A percentile compares a stretch with the other conserved stretches of the same genome.
These are phyloP conservation scores for Trichonephila inaurata DNA, from an alignment of 1,140 invertebrate species.

Conservation along the genomic window DNA sequence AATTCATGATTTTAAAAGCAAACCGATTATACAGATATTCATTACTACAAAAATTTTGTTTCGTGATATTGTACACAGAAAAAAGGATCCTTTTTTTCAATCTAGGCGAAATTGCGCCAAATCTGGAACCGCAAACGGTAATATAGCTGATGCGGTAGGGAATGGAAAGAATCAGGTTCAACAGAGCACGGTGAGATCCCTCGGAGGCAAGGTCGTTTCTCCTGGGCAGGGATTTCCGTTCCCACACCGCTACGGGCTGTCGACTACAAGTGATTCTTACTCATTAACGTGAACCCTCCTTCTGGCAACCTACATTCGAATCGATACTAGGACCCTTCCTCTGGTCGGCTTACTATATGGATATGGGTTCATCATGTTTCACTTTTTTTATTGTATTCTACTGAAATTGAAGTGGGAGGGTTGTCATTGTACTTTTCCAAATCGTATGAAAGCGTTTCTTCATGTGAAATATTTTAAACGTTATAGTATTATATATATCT, in stretches of 20 bases:
- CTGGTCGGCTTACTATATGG: constrained; percentile 6
- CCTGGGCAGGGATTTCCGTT: constrained; percentile 54
- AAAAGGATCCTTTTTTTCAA: neutral
- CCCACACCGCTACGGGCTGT: constrained; percentile 46
- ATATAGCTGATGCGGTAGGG: constrained; percentile 25
- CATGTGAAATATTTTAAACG: too few species aligned
- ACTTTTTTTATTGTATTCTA: neutral
- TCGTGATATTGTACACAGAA: too few species aligned
- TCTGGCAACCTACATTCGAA: constrained; percentile 67
- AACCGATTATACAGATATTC: too few species aligned
- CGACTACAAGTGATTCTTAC: constrained; percentile 67
- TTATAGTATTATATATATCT: too few species aligned
- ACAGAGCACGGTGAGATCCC: constrained; percentile 53
- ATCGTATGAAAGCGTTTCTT: too few species aligned
- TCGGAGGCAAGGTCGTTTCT: constrained; percentile 51
- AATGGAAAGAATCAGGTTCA: neutral
- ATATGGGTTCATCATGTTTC: neutral
- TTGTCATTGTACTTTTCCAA: neutral
- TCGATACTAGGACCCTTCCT: constrained; percentile 39
- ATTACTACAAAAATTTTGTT: too few species aligned
- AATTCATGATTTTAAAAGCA: too few species aligned
- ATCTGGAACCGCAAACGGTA: neutral
- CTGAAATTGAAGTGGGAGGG: neutral
- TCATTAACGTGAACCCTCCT: constrained; percentile 68
- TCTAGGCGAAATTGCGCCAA: neutral